phyloP scores from a whole-genome alignment of 2,797 vertebrate species.

The Salarias fasciatus region DNA sequence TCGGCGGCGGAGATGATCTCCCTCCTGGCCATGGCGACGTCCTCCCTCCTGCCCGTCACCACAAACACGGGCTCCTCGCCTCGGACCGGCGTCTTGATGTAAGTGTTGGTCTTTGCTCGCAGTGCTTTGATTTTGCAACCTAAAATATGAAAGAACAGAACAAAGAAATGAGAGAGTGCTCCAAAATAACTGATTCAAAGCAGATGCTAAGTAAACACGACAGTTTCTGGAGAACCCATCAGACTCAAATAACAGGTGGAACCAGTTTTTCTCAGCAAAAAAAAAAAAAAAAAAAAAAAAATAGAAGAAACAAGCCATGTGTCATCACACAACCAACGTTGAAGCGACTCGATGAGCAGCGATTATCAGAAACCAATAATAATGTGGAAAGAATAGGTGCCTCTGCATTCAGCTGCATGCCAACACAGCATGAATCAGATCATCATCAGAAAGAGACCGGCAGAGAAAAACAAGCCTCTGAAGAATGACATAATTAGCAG shows the following conservation, averaged over 20 bases:
- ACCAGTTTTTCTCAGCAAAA: constrained; percentile 9
- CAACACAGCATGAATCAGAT: no score
- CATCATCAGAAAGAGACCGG: constrained; percentile 26
- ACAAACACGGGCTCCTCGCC: constrained; percentile 98
- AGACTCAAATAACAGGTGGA: constrained; percentile 14
- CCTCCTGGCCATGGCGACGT: constrained; percentile 95
- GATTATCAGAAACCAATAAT: no score
- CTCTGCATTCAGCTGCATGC: no score
- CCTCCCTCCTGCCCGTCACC: constrained; percentile 96
- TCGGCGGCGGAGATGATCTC: constrained; percentile 97
- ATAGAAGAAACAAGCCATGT: no score
- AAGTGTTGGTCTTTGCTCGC: constrained; percentile 97
- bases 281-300: no score
- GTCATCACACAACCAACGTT: no score
- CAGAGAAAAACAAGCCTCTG: constrained; percentile 8
- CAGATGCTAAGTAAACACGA: constrained; percentile 49
- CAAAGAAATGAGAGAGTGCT: constrained; percentile 24
- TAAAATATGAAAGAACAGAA: constrained; percentile 53
- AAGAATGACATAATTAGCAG: constrained; percentile 47
- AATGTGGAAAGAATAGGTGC: no score
- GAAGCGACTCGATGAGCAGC: no score
- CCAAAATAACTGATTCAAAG: constrained; percentile 26
- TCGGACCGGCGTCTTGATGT: constrained; percentile 97
- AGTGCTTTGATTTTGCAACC: constrained; percentile 99
- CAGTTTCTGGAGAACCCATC: constrained; percentile 31